Evolutionary conservation across 1,140 invertebrate species (phyloP).

Genomic region (Condylostylus longicornis): DNA sequence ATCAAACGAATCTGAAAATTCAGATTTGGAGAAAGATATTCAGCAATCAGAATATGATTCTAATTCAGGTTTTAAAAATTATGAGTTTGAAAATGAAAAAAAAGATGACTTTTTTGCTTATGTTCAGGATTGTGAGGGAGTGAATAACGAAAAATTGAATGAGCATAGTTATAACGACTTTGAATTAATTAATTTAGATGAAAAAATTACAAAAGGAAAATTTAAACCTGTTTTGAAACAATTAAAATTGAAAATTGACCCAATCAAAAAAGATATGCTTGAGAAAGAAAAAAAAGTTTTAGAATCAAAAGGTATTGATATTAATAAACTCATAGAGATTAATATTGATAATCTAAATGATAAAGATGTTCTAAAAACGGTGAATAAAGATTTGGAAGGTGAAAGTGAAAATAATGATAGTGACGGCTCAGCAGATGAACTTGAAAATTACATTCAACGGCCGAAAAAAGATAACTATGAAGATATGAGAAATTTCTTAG

Average conservation of each 20-base stretch:
- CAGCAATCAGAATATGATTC: slow-evolving; percentile 26
- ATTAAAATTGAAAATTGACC: slow-evolving; percentile 29
- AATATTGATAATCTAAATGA: slow-evolving; percentile 5
- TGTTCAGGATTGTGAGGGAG: no score
- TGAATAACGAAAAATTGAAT: no score
- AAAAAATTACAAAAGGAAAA: slow-evolving; percentile 23
- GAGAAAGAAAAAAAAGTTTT: slow-evolving; percentile 27
- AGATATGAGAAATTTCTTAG: slow-evolving; percentile 29
- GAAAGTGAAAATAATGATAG: slow-evolving; percentile 4
- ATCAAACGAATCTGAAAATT: no score
- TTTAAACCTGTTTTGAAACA: slow-evolving; percentile 28
- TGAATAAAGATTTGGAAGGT: not conserved
- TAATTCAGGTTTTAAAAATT: slow-evolving; percentile 22
- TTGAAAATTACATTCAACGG: slow-evolving; percentile 17
- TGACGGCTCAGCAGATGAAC: slow-evolving; percentile 17
- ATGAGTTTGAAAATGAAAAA: slow-evolving; percentile 16
- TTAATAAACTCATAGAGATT: slow-evolving; percentile 19
- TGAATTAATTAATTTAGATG: slow-evolving; percentile 26
- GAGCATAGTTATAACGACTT: slow-evolving; percentile 16
- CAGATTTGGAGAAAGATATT: not conserved
- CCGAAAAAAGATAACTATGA: slow-evolving; percentile 27
- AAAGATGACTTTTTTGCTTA: slow-evolving; percentile 29
- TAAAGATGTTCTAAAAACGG: slow-evolving; percentile 7
- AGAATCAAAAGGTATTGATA: slow-evolving; percentile 26
- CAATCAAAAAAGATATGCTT: slow-evolving; percentile 26